Base-by-base conservation (phyloP, 1,140 invertebrate genomes). In the Drosophila eugracilis region DNA sequence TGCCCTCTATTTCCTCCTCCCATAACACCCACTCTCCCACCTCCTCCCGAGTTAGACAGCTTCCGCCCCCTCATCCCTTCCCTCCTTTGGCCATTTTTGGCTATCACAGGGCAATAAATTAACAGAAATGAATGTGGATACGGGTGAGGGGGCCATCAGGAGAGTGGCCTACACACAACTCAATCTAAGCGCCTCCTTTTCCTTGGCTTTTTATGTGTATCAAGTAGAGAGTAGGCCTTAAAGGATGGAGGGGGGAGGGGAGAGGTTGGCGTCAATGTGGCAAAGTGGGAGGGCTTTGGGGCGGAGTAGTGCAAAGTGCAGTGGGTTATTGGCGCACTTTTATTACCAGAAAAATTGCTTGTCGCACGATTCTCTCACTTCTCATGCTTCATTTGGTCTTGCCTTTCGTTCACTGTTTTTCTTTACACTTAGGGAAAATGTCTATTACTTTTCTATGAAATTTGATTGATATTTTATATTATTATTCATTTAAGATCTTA, bases 261-360 rank as follows among this genome's bases (percentile, higher is more conserved):
- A 7, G 12, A 17, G 7, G 32, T n/a, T 6, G 28, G 7, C 2
- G 7, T 9, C 26, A 59, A 49, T 66, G 66, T 39, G 75, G 67
- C n/a, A 84, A 34, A n/a, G 32, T 2, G 12, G 32, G 14, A 1
- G 12, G 19, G 3, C 4, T 22, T 10, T 22, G 26, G 34, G 22
- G n/a, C 4, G 39, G 50, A 45, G 50, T 24, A 66, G 55, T 73
- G 70, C 50, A 86, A 75, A 86, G 81, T 86, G 81, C 81, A 86
- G 58, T 86, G 74, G 81, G 81, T 86, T 85, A 85, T 85, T 85
- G 81, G 81, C 81, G 81, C 81, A 75, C 50, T 86, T 86, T 85
- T 85, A 86, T 86, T 81, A 66, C 49, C 67, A 42, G 45, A 67
- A 67, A 58, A 53, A 57, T 57, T 41, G 58, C 63, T 75, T 80